Conservation (phyloP, 2,888 invertebrate genomes). For the Priocnemis perturbator region DNA sequence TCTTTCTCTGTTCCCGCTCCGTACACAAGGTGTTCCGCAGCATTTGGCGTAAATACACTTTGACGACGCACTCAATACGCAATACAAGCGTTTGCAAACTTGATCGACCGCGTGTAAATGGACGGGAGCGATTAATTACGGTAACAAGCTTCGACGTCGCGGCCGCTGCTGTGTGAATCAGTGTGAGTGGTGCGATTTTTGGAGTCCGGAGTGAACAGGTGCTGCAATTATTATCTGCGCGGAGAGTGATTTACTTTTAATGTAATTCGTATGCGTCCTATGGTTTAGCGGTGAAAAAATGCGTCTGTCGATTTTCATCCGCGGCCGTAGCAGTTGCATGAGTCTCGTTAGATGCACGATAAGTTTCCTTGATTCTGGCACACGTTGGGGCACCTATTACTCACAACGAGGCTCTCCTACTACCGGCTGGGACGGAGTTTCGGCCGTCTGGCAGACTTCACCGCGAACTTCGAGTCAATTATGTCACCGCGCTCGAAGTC, state of each 20-base stretch:
- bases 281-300: too few species aligned
- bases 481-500: conserved; percentile 35
- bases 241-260: too few species aligned
- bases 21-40: conserved; percentile 25
- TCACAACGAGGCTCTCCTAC: conserved; percentile 29
- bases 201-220: too few species aligned
- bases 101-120: conserved; percentile 6
- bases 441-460: conserved; percentile 36
- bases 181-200: too few species aligned
- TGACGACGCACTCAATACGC: conserved; percentile 28
- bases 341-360: not conserved
- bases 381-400: conserved; percentile 30
- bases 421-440: conserved; percentile 30
- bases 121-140: conserved; percentile 10
- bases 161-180: too few species aligned
- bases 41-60: conserved; percentile 43
- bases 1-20: not conserved
- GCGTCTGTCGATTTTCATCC: too few species aligned
- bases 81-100: conserved; percentile 29
- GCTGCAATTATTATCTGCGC: too few species aligned
- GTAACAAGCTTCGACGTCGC: not conserved
- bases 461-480: conserved; percentile 39
- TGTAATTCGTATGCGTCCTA: too few species aligned
- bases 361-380: conserved; percentile 2
- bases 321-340: not conserved